These are phyloP conservation scores for Tympanoctomys barrerae DNA, from an alignment of 2,797 vertebrate species.

Conservation along the genomic window DNA sequence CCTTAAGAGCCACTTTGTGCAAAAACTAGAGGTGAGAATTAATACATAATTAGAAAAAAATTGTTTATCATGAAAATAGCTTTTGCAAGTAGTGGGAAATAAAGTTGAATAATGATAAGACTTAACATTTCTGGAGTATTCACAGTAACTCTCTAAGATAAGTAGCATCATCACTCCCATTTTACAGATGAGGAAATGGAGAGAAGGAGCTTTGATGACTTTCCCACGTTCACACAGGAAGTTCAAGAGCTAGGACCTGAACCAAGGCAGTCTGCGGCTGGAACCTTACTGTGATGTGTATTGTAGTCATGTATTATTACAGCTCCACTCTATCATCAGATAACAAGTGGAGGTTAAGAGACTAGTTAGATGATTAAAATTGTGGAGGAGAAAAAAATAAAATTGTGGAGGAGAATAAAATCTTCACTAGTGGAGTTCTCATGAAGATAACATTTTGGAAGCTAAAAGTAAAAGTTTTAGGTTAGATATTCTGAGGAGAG, in stretches of 20 bases:
- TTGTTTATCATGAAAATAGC: background rate
- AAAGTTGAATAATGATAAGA: background rate
- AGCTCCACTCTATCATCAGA: background rate
- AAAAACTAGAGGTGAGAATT: background rate
- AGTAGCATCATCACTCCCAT: background rate
- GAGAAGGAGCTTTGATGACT: background rate
- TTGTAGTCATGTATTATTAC: background rate
- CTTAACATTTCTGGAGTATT: background rate
- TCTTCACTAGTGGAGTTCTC: background rate
- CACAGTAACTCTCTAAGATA: background rate
- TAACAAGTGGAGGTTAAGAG: background rate
- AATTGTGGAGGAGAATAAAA: background rate
- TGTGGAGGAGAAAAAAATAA: background rate
- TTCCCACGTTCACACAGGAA: background rate
- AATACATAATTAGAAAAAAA: background rate
- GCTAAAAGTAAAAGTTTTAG: background rate
- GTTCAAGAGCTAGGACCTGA: background rate
- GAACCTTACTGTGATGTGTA: background rate
- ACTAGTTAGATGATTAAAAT: constrained; percentile 22
- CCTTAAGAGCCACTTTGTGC: background rate
- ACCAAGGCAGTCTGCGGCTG: background rate
- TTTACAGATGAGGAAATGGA: constrained; percentile 38
- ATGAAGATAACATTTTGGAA: background rate
- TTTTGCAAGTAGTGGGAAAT: constrained; percentile 12
- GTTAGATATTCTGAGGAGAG: background rate